Base-by-base conservation (phyloP, 2,888 invertebrate species). In the Tuta absoluta region DNA sequence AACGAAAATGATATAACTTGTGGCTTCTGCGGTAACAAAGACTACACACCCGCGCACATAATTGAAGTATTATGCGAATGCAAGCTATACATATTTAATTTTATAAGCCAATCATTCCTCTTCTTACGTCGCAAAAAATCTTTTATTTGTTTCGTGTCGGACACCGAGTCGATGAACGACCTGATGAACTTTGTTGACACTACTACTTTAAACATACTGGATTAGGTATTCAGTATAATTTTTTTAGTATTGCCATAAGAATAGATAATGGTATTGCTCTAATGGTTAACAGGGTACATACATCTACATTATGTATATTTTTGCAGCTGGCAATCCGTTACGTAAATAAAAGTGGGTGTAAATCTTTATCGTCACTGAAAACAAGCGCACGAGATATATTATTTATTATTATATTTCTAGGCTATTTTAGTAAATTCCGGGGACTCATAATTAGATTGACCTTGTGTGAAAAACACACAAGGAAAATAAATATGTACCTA, bases 401-500 rank as follows among this genome's bases (percentile, higher is more conserved):
- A 28, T 19, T 23, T 24, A 24, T 56, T 33, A n/a, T 19, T 23
- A 53, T n/a, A 24, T 45, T 58, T 58, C 58, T 58, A 58, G 21
- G 23, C 60, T 60, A 60, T 60, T 60, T 60, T 60, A 60, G 38
- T 45, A 60, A 60, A 60, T 60, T 60, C 45, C 60, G 60, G 60
- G 41, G 38, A 38, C 24, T 60, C 21, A 60, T 45, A 60, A 60
- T 60, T 45, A 60, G 58, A 38, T 58, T 17, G 37, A 17, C 57
- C 21, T 58, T 12, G n/a, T 58, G 37, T 38, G 58, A 58, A 58
- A 58, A 58, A 23, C 51, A 5, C n/a, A 33, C 56, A 33, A 45
- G n/a, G 17, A 45, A 45, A 45, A 3, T 38, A 38, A 38, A 41
- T 41, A n/a, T n/a, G n/a, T n/a, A n/a, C n/a, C n/a, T n/a, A 14